Evolutionary conservation across 2,113 vertebrate genomes (phyloP), one percentile per base, ranked within the genome.

Genomic region (Mormoops blainvillei): DNA sequence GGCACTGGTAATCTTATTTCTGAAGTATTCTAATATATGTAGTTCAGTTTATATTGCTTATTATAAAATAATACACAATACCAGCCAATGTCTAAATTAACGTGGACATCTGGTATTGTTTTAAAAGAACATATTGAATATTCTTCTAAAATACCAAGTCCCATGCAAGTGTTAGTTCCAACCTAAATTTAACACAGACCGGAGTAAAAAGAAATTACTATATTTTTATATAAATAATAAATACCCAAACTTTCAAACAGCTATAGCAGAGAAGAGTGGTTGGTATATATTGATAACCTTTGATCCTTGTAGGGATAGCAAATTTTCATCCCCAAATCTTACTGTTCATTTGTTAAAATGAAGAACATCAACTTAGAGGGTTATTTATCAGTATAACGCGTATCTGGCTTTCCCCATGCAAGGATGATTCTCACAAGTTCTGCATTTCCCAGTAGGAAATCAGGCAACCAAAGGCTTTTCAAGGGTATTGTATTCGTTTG

Each of bases 181-280:
- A 87, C 89, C 83, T 96, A 96, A 95, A 94, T 95, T 95, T 95
- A 97, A 92, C 83, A 83, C 82, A 93, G 76, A 76, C 14, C 82
- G 20, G 71, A 86, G 3, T 88, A 81, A 86, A 93, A 91, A 85
- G 56, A 96, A 91, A 68, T 85, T 45, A 41, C 28, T 88, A 12
- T 76, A 54, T 71, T 93, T 70, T 54, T 93, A 24, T 54, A 87
- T 96, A 93, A 92, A 84, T 70, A 91, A 1, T 92, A 89, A 89
- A 41, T 76, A 52, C 45, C 7, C 10, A 96, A 67, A 54, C 36
- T 71, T 95, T 87, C 56, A 74, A 31, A 56, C 95, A 31, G 61
- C 50, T 28, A 7, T 4, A 84, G 22, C 77, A 93, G 41, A 82
- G 36, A 92, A 95, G 52, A 92, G 43, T 56, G 68, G 12, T 68